Evolutionary conservation across 2,797 vertebrate species (phyloP).

Genomic region (Malurus leucopterus): DNA sequence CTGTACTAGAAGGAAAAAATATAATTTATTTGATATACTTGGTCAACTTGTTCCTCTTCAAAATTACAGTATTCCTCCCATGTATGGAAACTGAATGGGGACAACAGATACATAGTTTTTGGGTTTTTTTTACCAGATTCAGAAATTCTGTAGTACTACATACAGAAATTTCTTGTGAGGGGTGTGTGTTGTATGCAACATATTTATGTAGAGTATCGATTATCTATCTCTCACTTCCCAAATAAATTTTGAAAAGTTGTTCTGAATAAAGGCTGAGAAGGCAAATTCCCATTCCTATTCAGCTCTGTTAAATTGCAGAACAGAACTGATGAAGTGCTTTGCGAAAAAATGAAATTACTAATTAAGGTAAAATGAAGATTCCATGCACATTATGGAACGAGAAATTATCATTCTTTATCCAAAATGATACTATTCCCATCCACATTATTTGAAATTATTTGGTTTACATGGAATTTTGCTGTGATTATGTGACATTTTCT

Average conservation of each 20-base stretch:
- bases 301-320: not conserved
- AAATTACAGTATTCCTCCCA: not conserved
- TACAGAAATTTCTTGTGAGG: not conserved
- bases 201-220: not conserved
- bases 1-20: not conserved
- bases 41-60: not conserved
- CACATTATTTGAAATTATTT: not conserved
- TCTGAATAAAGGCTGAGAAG: not conserved
- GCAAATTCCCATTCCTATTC: not conserved
- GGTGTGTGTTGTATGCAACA: not conserved
- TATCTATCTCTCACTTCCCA: not conserved
- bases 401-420: not conserved
- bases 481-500: not conserved
- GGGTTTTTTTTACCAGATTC: not conserved
- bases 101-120: not conserved
- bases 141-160: not conserved
- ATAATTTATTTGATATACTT: not conserved
- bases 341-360: not conserved
- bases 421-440: fast-evolving
- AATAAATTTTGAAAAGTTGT: not conserved
- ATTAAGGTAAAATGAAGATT: not conserved
- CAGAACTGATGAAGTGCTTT: not conserved
- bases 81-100: not conserved
- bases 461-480: not conserved
- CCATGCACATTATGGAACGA: fast-evolving